Evolutionary conservation across 2,113 vertebrate species (phyloP), one percentile per base, ranked within the genome.

Genomic region (Oxyruncus cristatus): DNA sequence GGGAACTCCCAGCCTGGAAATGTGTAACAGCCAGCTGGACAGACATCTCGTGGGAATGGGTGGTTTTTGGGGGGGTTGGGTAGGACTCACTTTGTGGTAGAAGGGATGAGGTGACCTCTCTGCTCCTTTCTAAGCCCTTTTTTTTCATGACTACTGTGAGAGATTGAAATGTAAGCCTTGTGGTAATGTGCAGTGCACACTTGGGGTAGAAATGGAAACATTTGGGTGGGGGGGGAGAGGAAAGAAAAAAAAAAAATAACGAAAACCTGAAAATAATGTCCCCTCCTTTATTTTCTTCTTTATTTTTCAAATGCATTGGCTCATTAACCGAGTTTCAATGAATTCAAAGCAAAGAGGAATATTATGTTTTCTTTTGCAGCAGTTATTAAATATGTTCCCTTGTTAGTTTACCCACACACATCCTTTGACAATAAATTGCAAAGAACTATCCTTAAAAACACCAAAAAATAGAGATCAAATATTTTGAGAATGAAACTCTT

Each of bases 81-180:
- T 9, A 5, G 11, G 18, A 55, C n/a, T 9, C 2, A 0, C 11
- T 3, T 0, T 3, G 1, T 1, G 66, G 21, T 3, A 21, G 28
- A 77, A 80, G 24, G n/a, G 42, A 24, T 63, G 37, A 80, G 88
- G 26, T 50, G 67, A 66, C 7, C 8, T 80, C 50, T 62, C 27
- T 22, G 19, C 27, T 74, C 35, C 41, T 77, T 86, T 86, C 55
- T 53, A 74, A 80, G 20, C 6, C 12, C 2, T 28, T 77, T 73
- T 73, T 53, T 53, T 27, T 55, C 13, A 44, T 32, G 30, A 30
- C 21, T 55, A 8, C 21, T 23, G 11, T 20, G 92, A 86, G 11
- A 74, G 21, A 52, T 6, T 24, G 58, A 76, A 86, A 74, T 17
- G 46, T 28, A 39, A 84, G 39, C 7, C 7, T n/a, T 4, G 0